phyloP scores from a whole-genome alignment of 2,797 vertebrate genomes.

The Megalops cyprinoides region DNA sequence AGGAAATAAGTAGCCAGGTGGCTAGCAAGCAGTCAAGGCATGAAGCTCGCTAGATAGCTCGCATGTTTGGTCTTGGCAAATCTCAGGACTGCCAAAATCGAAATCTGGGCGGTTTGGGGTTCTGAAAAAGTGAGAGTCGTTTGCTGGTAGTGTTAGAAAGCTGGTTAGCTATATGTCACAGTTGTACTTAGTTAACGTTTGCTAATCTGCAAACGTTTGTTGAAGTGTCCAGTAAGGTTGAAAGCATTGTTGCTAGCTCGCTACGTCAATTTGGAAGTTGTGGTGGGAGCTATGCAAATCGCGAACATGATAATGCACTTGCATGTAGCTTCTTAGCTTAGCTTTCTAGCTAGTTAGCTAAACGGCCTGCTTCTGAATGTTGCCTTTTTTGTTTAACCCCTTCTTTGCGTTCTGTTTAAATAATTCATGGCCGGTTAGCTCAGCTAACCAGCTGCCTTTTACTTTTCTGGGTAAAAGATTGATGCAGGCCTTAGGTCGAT shows the following conservation, averaged over 20 bases:
- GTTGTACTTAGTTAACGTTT: constrained; percentile 63
- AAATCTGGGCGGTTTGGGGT: constrained; percentile 65
- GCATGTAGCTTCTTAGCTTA: constrained; percentile 40
- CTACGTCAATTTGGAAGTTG: constrained; percentile 35
- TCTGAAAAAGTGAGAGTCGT: constrained; percentile 65
- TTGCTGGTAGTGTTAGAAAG: constrained; percentile 25
- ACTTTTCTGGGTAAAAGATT: not conserved
- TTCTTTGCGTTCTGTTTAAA: constrained; percentile 49
- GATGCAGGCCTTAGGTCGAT: not conserved
- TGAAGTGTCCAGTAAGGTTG: not conserved
- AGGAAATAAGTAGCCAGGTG: not conserved
- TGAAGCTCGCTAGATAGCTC: constrained; percentile 1
- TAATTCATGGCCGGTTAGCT: not conserved
- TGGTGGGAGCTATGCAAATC: constrained; percentile 37
- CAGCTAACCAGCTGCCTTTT: not conserved
- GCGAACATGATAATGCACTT: constrained; percentile 34
- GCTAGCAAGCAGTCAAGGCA: not conserved
- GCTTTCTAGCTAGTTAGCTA: constrained; percentile 60
- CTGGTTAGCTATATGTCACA: constrained; percentile 23
- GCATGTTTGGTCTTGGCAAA: constrained; percentile 28
- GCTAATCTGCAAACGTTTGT: constrained; percentile 38
- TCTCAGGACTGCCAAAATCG: constrained; percentile 38
- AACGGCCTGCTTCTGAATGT: constrained; percentile 65
- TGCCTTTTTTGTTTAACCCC: constrained; percentile 67
- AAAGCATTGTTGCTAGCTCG: constrained; percentile 59